Evolutionary conservation across 2,113 vertebrate genomes (phyloP).

Genomic region (Proteles cristata): DNA sequence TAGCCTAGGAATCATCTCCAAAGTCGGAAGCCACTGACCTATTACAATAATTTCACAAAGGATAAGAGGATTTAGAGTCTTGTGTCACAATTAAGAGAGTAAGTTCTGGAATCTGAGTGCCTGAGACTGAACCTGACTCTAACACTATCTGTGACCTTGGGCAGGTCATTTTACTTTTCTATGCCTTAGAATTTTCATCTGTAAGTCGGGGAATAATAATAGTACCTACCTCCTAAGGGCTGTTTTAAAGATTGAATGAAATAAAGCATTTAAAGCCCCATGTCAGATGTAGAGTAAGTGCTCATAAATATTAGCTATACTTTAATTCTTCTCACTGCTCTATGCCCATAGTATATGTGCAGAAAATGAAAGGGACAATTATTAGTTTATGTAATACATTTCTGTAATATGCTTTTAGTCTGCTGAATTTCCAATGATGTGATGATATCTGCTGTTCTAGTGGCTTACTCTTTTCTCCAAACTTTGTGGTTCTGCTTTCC

Average conservation of each 20-base stretch:
- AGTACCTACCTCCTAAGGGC: not conserved
- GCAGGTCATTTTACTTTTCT: not conserved
- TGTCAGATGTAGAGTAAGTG: not conserved
- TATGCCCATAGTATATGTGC: not conserved
- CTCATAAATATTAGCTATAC: not conserved
- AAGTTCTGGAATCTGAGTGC: not conserved
- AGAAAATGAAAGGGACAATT: conserved; percentile 20
- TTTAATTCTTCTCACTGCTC: conserved; percentile 19
- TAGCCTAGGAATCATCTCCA: conserved; percentile 5
- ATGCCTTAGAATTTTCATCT: not conserved
- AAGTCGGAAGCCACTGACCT: conserved; percentile 24
- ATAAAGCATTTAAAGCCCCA: not conserved
- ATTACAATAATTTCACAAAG: conserved; percentile 47
- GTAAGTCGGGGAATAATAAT: not conserved
- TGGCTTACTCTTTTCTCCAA: not conserved
- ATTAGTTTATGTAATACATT: not conserved
- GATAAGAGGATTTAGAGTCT: not conserved
- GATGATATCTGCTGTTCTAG: not conserved
- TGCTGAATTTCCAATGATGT: conserved; percentile 16
- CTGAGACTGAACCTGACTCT: not conserved
- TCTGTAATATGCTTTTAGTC: not conserved
- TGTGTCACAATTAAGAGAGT: not conserved
- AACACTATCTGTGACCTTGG: not conserved
- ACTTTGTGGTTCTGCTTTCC: not conserved
- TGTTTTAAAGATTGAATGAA: not conserved